Percentiles rank a stretch among this genome's conserved stretches.
phyloP scores from a whole-genome alignment of 2,113 vertebrate genomes.

The Plotosus lineatus region DNA sequence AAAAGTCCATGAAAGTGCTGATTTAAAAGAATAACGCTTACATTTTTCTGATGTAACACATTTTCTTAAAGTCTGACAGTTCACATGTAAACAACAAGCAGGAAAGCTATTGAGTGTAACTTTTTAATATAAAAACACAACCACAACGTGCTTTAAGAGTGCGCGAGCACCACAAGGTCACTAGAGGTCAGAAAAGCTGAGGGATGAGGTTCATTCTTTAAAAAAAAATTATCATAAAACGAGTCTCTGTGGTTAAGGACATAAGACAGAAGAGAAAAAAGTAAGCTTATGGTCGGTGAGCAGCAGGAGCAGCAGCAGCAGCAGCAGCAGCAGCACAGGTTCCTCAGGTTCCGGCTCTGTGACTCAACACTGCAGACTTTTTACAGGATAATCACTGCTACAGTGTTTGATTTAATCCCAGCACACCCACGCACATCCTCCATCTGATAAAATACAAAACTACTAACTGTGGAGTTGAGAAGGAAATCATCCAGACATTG shows the following conservation, averaged over 20 bases:
- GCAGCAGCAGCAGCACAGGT: constrained; percentile 4
- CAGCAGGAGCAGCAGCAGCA: neutral
- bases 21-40: neutral
- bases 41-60: neutral
- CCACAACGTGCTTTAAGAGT: constrained; percentile 52
- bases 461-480: neutral
- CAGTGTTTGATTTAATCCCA: constrained; percentile 3
- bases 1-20: constrained; percentile 17
- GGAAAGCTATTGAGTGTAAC: constrained; percentile 39
- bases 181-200: neutral
- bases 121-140: constrained; percentile 44
- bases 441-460: neutral
- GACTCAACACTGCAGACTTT: neutral
- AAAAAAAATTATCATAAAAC: neutral
- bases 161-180: neutral
- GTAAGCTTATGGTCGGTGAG: neutral
- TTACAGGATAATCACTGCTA: constrained; percentile 3
- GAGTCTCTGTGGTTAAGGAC: neutral
- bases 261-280: neutral
- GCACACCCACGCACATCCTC: constrained; percentile 1
- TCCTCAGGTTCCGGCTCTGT: neutral
- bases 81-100: neutral
- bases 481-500: neutral
- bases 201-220: neutral
- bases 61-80: neutral